These are phyloP conservation scores for Fistularia tabacaria DNA, from an alignment of 2,797 vertebrate genomes.

Conservation along the genomic window DNA sequence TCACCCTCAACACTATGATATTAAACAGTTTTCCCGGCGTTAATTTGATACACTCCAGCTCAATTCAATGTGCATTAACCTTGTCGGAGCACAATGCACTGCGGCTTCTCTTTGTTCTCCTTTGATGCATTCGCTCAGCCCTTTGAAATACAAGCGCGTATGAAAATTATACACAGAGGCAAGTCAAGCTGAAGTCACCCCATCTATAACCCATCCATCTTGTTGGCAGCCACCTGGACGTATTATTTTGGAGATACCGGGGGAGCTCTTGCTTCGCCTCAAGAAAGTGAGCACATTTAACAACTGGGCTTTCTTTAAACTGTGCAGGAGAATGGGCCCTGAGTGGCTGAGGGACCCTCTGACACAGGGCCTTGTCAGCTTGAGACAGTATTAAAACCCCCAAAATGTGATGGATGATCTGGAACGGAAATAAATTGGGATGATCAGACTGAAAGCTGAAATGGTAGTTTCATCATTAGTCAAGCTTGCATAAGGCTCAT, in stretches of 20 bases:
- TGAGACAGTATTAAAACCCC: conserved; percentile 44
- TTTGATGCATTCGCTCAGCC: conserved; percentile 40
- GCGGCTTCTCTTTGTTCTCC: conserved; percentile 52
- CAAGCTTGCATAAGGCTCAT: conserved; percentile 8
- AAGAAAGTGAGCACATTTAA: conserved; percentile 47
- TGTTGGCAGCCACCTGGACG: conserved; percentile 77
- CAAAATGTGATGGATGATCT: conserved; percentile 75
- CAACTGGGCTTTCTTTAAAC: conserved; percentile 64
- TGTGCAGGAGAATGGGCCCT: conserved; percentile 37
- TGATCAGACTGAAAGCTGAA: conserved; percentile 49
- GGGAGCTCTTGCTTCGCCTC: conserved; percentile 21
- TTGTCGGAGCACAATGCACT: conserved; percentile 40
- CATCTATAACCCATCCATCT: conserved; percentile 79
- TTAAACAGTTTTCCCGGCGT: conserved; percentile 48
- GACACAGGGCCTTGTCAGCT: conserved; percentile 50
- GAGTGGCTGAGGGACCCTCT: conserved; percentile 48
- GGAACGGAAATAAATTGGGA: conserved; percentile 59
- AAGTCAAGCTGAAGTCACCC: conserved; percentile 69
- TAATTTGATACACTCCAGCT: conserved; percentile 55
- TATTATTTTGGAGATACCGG: conserved; percentile 63
- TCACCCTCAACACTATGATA: conserved; percentile 27
- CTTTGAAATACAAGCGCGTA: conserved; percentile 55
- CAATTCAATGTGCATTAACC: conserved; percentile 58
- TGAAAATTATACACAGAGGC: conserved; percentile 69
- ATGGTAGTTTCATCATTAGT: conserved; percentile 45